Conservation (phyloP, 2,797 vertebrate genomes). For the Manis crassicaudata region DNA sequence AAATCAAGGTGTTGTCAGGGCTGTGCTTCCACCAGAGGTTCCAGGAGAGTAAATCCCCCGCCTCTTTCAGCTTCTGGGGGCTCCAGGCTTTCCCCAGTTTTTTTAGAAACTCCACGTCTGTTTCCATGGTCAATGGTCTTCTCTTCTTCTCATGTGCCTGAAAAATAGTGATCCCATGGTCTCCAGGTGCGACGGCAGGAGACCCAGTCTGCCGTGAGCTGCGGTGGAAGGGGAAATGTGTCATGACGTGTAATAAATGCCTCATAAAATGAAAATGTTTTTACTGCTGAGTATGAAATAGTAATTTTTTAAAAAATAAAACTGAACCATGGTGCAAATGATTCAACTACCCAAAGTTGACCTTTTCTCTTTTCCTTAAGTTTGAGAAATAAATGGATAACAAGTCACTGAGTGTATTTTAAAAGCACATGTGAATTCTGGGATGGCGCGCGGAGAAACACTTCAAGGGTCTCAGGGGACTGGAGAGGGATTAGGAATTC, state of each 20-base stretch:
- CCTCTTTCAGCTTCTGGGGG: not conserved
- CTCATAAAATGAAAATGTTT: not conserved
- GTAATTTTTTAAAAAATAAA: not conserved
- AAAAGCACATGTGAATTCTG: rapidly evolving
- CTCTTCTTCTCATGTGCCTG: not conserved
- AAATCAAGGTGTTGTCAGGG: rapidly evolving
- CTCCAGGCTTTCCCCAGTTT: not conserved
- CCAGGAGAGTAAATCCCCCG: rapidly evolving
- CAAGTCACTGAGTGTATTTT: rapidly evolving
- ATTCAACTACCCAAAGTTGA: not conserved
- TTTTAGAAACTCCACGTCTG: not conserved
- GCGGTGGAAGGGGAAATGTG: too few species aligned
- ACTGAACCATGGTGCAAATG: not conserved
- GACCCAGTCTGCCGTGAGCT: too few species aligned
- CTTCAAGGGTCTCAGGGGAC: not conserved
- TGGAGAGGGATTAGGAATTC: not conserved
- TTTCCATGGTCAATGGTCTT: rapidly evolving
- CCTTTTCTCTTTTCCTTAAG: not conserved
- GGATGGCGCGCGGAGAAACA: rapidly evolving
- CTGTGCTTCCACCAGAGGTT: not conserved
- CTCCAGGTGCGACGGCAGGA: not conserved
- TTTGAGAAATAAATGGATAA: not conserved
- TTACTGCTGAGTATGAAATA: not conserved
- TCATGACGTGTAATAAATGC: not conserved
- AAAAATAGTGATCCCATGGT: too few species aligned